Conservation (phyloP, 1,140 invertebrate species). For the Lasioglossum albipes region DNA sequence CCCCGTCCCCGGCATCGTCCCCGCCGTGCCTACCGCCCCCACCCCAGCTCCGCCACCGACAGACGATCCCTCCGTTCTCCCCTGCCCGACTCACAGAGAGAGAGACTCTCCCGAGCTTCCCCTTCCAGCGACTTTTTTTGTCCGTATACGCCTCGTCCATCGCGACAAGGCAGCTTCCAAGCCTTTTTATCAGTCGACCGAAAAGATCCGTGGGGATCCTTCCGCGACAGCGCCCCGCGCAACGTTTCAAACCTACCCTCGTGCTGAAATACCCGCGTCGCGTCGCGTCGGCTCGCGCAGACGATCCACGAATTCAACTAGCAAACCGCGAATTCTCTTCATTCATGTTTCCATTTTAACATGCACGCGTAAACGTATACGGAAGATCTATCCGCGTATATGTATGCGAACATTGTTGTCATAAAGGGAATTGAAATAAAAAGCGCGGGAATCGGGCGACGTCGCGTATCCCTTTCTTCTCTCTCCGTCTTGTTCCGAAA, state of each 20-base stretch:
- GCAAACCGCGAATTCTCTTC: constrained; percentile 17
- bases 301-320: neutral
- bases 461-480: neutral
- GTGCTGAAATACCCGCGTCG: constrained; percentile 28
- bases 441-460: constrained; percentile 23
- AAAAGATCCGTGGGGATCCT: constrained; percentile 68
- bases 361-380: neutral
- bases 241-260: constrained; percentile 45
- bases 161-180: constrained; percentile 66
- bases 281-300: neutral
- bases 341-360: neutral
- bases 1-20: constrained; percentile 46
- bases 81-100: constrained; percentile 25
- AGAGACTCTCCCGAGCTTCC: constrained; percentile 62
- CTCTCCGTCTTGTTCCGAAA: neutral
- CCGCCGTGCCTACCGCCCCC: constrained; percentile 45
- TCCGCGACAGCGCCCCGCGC: constrained; percentile 41
- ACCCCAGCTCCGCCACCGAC: constrained; percentile 39
- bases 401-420: neutral
- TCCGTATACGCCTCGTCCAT: constrained; percentile 66
- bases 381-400: neutral
- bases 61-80: constrained; percentile 47
- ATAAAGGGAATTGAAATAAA: neutral
- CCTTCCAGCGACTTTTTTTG: constrained; percentile 69
- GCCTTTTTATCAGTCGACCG: constrained; percentile 73